Evolutionary conservation across 2,888 invertebrate species (phyloP).

Genomic region (Catocala fraxini): DNA sequence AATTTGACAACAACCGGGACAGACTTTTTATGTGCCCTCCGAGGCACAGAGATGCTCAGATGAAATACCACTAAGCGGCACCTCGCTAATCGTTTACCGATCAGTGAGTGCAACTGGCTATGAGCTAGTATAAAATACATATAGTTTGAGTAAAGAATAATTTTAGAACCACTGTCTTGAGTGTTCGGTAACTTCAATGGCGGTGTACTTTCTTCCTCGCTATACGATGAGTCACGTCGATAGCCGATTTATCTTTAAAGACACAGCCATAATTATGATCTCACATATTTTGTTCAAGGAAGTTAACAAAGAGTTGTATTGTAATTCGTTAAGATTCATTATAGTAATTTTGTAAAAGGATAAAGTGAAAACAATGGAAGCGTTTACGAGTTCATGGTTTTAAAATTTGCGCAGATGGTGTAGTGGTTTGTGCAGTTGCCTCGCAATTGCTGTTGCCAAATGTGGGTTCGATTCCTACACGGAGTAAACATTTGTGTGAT

Average conservation of each 20-base stretch:
- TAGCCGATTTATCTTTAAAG: slow-evolving; percentile 35
- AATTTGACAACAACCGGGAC: too few species aligned
- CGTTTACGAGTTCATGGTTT: too few species aligned
- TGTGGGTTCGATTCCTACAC: too few species aligned
- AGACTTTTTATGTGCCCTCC: too few species aligned
- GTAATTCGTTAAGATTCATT: slow-evolving; percentile 11
- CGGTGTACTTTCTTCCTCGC: slow-evolving; percentile 25
- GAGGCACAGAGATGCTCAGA: too few species aligned
- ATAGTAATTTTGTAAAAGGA: background rate
- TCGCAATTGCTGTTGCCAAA: too few species aligned
- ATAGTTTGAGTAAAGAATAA: background rate
- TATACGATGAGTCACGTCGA: slow-evolving; percentile 22
- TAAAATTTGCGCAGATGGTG: background rate
- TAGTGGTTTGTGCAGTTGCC: too few species aligned
- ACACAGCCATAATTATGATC: slow-evolving; percentile 37
- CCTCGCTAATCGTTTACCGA: too few species aligned
- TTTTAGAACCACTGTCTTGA: slow-evolving; percentile 35
- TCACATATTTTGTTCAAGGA: slow-evolving; percentile 37
- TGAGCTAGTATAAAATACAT: too few species aligned
- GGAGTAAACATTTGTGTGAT: too few species aligned
- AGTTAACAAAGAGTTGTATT: slow-evolving; percentile 20
- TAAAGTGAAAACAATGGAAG: background rate
- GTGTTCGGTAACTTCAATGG: slow-evolving; percentile 20
- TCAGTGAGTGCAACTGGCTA: too few species aligned
- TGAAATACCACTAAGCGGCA: too few species aligned